phyloP scores from a whole-genome alignment of 2,113 vertebrate species.

The Cryptomyrus ogoouensis region DNA sequence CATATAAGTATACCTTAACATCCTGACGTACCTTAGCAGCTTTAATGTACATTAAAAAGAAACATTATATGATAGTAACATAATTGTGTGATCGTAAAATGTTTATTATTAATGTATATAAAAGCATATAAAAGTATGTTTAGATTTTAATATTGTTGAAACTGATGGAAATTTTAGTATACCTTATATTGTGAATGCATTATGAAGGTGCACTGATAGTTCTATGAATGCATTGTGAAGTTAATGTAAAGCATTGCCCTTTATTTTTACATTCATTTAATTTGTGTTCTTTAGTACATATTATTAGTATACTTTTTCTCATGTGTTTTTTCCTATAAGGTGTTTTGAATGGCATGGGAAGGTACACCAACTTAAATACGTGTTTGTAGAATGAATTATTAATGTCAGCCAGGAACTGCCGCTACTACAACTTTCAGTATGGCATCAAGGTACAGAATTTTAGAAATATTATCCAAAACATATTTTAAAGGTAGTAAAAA shows the following conservation, averaged over 20 bases:
- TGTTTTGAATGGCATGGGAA: not conserved
- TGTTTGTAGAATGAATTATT: not conserved
- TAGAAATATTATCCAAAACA: not conserved
- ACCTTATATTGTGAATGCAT: not conserved
- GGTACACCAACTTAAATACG: not conserved
- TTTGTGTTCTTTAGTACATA: not conserved
- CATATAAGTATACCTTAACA: no score
- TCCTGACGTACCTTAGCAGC: no score
- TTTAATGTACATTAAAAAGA: no score
- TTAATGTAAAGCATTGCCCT: not conserved
- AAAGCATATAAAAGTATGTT: no score
- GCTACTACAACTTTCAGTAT: not conserved
- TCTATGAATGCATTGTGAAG: not conserved
- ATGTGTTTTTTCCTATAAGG: not conserved
- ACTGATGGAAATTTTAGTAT: not conserved
- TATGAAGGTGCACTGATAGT: not conserved
- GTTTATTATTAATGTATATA: no score
- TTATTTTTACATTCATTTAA: not conserved
- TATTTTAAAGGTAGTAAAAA: not conserved
- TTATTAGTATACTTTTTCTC: not conserved
- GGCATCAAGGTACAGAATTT: not conserved
- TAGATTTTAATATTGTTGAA: no score
- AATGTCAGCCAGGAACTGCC: not conserved
- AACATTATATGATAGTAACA: no score
- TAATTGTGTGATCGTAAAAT: no score